phyloP scores from a whole-genome alignment of 2,888 invertebrate genomes.

The Chelonus formosanus region DNA sequence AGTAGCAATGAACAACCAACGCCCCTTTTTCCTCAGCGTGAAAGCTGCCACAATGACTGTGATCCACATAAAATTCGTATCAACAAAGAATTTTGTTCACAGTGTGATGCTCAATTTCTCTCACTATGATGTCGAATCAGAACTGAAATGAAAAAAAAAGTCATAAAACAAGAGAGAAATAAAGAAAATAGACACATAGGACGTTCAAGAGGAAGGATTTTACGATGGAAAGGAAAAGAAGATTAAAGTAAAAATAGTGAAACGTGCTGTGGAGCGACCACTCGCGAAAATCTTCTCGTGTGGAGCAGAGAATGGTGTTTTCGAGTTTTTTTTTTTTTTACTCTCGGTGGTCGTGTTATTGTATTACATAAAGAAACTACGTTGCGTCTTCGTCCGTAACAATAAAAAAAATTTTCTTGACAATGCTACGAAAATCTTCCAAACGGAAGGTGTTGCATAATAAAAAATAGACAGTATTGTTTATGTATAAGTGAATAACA shows the following conservation, averaged over 20 bases:
- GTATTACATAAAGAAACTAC: constrained; percentile 23
- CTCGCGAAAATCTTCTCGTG: constrained; percentile 27
- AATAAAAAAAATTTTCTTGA: constrained; percentile 14
- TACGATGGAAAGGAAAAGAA: constrained; percentile 17
- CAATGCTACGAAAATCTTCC: constrained; percentile 11
- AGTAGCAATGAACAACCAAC: constrained; percentile 11
- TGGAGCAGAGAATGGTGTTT: constrained; percentile 18
- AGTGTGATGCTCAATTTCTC: constrained; percentile 9
- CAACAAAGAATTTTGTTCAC: constrained; percentile 12
- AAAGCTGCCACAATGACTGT: constrained; percentile 21
- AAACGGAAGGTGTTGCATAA: constrained; percentile 19
- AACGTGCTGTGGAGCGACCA: constrained; percentile 16
- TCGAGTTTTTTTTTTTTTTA: constrained; percentile 20
- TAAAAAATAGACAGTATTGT: constrained; percentile 33
- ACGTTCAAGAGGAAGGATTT: constrained; percentile 21
- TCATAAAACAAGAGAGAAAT: constrained; percentile 14
- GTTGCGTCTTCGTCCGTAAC: constrained; percentile 20
- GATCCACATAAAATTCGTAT: constrained; percentile 14
- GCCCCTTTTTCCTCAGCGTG: constrained; percentile 16
- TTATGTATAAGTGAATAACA: not conserved
- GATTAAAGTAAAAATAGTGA: constrained; percentile 33
- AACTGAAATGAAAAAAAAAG: constrained; percentile 1
- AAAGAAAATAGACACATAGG: constrained; percentile 24
- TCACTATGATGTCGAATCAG: constrained; percentile 6
- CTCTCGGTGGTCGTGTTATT: constrained; percentile 26